Base-by-base conservation (phyloP, 2,113 vertebrate species). In the Neodon shergylaensis region DNA sequence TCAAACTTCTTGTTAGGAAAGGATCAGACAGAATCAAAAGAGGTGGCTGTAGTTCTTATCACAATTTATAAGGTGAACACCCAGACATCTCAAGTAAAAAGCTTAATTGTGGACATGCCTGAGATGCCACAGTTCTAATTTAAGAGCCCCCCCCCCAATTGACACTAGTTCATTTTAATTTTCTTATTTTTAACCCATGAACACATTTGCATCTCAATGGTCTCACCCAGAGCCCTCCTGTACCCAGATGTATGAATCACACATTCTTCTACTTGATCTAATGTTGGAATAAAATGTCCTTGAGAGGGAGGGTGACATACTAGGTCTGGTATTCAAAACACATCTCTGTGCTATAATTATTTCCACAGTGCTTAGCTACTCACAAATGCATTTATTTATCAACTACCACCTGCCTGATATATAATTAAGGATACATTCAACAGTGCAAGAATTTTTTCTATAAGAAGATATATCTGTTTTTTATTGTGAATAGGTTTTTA, bases 271-370 rank as follows among this genome's bases (percentile, higher is more conserved):
- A 1, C 5, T 28, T 36, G 10, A 39, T 31, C 19, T 39, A 6
- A 16, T 28, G 6, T 36, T 61, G 39, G 16, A 11, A 9, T 16
- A n/a, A 22, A 70, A 5, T 33, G 6, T 68, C 22, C 19, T 13
- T 24, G 3, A 7, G 4, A 36, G 14, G 4, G 9, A 7, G 31
- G 47, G 31, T 77, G 42, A 47, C 21, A 14, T 31, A 14, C 31
- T 61, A 58, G 3, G 0, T 0, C 47, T 24, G 0, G 2, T 0
- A 17, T 21, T 36, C 24, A 28, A 24, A 76, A 6, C 0, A 7
- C 70, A n/a, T 31, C 52, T 0, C 1, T 54, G 52, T 22, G 4
- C n/a, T 58, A 0, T 26, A 58, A n/a, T 39, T 61, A 36, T 83
- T 39, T 47, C 33, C 54, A 28, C 0, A 24, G 44, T 44, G n/a